Base-by-base conservation (phyloP, 2,797 vertebrate genomes). In the Moxostoma hubbsi region DNA sequence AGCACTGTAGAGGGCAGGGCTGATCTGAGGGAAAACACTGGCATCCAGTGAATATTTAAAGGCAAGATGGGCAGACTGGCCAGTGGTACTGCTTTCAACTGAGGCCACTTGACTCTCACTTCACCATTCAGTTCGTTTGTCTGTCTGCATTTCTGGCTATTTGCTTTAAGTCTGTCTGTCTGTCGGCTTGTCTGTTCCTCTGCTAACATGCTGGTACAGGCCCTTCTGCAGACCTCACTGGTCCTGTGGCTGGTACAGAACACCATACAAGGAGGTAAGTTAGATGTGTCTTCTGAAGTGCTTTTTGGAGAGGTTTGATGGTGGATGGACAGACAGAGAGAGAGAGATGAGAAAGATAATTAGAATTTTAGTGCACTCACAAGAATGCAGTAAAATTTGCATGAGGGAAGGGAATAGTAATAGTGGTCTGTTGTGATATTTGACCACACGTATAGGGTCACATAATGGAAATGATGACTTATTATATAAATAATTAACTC, bases 201-300 rank as follows among this genome's bases (percentile, higher is more conserved):
- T 82, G 85, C 77, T 86, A 88, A 82, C 86, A 95, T 94, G 94
- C 64, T 92, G 90, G 89, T 86, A 79, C 88, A 8, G 75, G 84
- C 83, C 46, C 84, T 94, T 61, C 91, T 94, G 71, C 91, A 91
- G 87, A 92, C 91, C 9, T 91, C 90, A 2, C 87, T 95, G 91
- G 76, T 94, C 63, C 90, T 94, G 83, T 93, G 92, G 91, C 68
- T 94, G 89, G 83, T 88, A 75, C 89, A 90, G 82, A 83, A 83
- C 85, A 93, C 91, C 76, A 90, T 94, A 80, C 94, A 95, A 88
- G 89, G 91, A 88, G 93, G 94, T 95, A 90, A 93, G 93, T 83
- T 59, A 18, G 12, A 13, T 1, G 0, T n/a, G 18, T 66, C 57
- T 45, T 66, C 61, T 65, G 16, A 66, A n/a, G 36, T 43, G 8